Percentiles rank a stretch among this genome's conserved stretches.
phyloP scores from a whole-genome alignment of 2,888 invertebrate species.

The Megamerina dolium region DNA sequence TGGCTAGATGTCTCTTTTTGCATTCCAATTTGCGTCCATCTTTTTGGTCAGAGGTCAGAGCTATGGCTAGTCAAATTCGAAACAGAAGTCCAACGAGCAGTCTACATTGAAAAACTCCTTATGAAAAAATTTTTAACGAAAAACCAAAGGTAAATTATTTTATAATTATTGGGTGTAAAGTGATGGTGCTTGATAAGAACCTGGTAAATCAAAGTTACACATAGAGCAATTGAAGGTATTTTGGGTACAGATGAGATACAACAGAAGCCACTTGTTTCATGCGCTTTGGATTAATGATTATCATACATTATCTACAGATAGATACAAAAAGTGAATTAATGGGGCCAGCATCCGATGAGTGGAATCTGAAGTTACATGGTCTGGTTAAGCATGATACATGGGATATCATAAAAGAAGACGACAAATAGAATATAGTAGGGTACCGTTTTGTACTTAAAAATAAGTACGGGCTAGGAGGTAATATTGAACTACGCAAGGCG shows the following conservation, averaged over 20 bases:
- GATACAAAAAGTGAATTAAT: slow-evolving; percentile 14
- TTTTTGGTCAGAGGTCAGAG: slow-evolving; percentile 32
- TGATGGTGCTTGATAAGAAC: slow-evolving; percentile 23
- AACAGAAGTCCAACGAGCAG: slow-evolving; percentile 14
- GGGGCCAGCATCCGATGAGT: slow-evolving; percentile 8
- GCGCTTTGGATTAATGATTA: too few species aligned
- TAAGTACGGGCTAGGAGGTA: slow-evolving; percentile 8
- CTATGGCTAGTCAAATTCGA: slow-evolving; percentile 21
- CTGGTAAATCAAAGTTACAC: slow-evolving; percentile 10
- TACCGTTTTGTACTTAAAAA: slow-evolving; percentile 16
- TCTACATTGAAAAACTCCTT: slow-evolving; percentile 1
- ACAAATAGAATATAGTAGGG: slow-evolving; percentile 10
- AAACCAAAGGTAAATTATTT: slow-evolving; percentile 34
- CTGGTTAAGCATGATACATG: slow-evolving; percentile 17
- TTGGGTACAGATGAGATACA: too few species aligned
- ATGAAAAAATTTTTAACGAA: slow-evolving; percentile 8
- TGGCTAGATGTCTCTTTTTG: slow-evolving; percentile 28
- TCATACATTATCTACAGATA: too few species aligned
- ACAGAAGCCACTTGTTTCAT: too few species aligned
- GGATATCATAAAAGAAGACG: slow-evolving; percentile 6
- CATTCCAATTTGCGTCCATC: slow-evolving; percentile 14
- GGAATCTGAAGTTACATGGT: slow-evolving; percentile 15
- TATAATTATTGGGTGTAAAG: slow-evolving; percentile 38
- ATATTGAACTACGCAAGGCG: slow-evolving; percentile 12
- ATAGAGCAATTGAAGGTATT: slow-evolving; percentile 12